Evolutionary conservation across 2,113 vertebrate species (phyloP).

Genomic region (Fukomys damarensis): DNA sequence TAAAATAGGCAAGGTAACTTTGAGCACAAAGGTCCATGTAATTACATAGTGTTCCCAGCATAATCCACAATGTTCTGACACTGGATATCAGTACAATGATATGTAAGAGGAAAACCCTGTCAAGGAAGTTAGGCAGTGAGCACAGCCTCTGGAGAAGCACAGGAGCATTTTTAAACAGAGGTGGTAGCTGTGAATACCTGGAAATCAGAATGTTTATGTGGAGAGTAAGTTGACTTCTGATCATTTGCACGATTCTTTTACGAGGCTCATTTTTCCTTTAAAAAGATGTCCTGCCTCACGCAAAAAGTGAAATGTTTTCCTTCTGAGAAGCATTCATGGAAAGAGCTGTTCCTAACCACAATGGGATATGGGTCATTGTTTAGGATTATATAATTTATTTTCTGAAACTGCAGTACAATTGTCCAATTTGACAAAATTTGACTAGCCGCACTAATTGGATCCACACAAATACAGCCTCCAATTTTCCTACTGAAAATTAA

Average conservation of each 20-base stretch:
- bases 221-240: not conserved
- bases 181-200: not conserved
- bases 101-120: constrained; percentile 50
- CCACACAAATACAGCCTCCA: not conserved
- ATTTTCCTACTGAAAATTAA: constrained; percentile 37
- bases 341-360: not conserved
- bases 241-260: not conserved
- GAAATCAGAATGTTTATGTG: not conserved
- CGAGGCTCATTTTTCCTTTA: constrained; percentile 32
- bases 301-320: constrained; percentile 37
- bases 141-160: not conserved
- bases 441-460: constrained; percentile 27
- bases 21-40: constrained; percentile 56
- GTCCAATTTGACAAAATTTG: constrained; percentile 49
- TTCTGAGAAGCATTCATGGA: constrained; percentile 45
- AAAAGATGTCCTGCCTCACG: not conserved
- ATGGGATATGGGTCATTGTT: not conserved
- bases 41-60: constrained; percentile 67
- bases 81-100: not conserved
- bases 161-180: not conserved
- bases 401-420: not conserved
- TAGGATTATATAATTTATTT: constrained; percentile 19
- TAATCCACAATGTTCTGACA: constrained; percentile 61
- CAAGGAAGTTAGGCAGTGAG: not conserved
- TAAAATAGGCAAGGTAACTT: constrained; percentile 68